A percentile compares a stretch with the other conserved stretches of the same genome.
Evolutionary conservation across 2,797 vertebrate species (phyloP).

Genomic region (Hafferia zeledoni): DNA sequence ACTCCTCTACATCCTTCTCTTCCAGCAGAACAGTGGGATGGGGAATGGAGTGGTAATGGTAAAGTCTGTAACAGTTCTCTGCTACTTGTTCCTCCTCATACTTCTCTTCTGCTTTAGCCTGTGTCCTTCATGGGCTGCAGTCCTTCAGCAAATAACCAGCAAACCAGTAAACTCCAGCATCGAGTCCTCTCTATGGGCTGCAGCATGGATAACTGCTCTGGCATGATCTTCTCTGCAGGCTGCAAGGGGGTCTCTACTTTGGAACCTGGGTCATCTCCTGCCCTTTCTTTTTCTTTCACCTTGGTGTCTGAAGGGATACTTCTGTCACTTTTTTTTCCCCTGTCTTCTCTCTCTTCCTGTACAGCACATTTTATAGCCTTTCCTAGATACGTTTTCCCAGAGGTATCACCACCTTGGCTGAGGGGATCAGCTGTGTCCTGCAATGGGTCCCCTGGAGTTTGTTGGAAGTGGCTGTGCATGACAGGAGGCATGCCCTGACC

Average conservation of each 20-base stretch:
- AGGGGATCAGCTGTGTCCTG: not conserved
- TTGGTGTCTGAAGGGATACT: not conserved
- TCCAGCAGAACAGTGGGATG: rapidly evolving
- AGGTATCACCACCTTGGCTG: not conserved
- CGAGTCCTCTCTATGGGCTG: not conserved
- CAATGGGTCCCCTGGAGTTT: too few relatives aligned
- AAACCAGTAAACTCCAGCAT: not conserved
- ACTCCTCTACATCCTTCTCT: not conserved
- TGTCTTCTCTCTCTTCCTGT: not conserved
- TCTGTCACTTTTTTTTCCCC: not conserved
- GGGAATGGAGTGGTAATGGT: not conserved
- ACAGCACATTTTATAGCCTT: not conserved
- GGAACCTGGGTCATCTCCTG: not conserved
- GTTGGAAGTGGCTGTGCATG: not conserved
- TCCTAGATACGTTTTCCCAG: not conserved
- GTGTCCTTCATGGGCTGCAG: not conserved
- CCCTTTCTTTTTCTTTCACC: not conserved
- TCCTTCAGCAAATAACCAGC: not conserved
- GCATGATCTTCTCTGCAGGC: not conserved
- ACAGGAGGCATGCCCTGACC: rapidly evolving
- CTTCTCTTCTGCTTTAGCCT: not conserved
- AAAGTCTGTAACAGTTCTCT: not conserved
- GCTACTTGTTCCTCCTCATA: not conserved
- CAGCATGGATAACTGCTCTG: not conserved
- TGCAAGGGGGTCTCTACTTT: not conserved